Base-by-base conservation (phyloP, 2,888 invertebrate genomes). In the Eucera pruinosa region DNA sequence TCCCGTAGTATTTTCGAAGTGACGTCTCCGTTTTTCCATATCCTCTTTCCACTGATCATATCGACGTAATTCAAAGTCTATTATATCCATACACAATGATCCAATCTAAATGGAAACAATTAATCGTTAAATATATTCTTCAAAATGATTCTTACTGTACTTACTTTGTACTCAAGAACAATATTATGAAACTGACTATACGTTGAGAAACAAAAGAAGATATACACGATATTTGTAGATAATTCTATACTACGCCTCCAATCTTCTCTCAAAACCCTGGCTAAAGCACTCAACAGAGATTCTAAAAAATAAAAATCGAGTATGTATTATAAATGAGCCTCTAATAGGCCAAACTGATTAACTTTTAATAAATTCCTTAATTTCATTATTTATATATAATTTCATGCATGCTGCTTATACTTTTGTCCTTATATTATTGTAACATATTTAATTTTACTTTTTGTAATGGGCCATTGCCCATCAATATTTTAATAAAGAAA, bases 171-270 rank as follows among this genome's bases (percentile, higher is more conserved):
- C 92, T 98, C 98, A 61, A 98, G 95, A 80, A 99, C 97, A 48
- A 98, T 96, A 60, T 96, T 95, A 92, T 99, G 99, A 93, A 99
- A 99, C 90, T 97, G 97, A 87, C 97, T 96, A 91, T 98, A 99
- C 47, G 97, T 97, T 13, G 99, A 99, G 91, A 99, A 98, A 91
- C 98, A 99, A 92, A 98, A 98, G 93, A 99, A 99, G 88, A 98
- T 97, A 92, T 98, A 98, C 82, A 98, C 96, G 90, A 99, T 97
- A 93, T 98, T 98, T 86, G 98, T 98, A 86, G 98, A 98, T 73
- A 99, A 93, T 92, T 99, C 98, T 89, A 98, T 96, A 92, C 97
- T 99, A 91, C 97, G 96, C 93, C 97, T 97, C 97, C 98, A 99
- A 93, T 99, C 99, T 93, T 99, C 99, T 83, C 99, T 95, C 66